Percentiles rank a stretch among this genome's conserved stretches.
Conservation (phyloP, 2,888 invertebrate species). For the Serrognathus titanus region DNA sequence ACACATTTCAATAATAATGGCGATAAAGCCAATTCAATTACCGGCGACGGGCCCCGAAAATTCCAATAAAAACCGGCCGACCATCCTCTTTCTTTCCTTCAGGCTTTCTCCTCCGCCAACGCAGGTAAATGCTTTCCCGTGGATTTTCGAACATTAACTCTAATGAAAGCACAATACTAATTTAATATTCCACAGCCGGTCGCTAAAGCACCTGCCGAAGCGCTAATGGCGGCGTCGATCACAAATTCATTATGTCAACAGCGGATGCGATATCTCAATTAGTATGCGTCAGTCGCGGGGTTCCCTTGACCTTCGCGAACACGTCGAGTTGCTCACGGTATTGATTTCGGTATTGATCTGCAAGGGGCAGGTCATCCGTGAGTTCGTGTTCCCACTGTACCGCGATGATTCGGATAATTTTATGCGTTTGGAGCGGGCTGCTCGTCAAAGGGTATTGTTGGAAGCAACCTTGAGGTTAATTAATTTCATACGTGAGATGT, state of each 20-base stretch:
- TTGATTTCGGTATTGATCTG: slow-evolving; percentile 1
- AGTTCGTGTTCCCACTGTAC: not conserved
- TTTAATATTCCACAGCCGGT: slow-evolving; percentile 20
- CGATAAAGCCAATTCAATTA: too few species aligned
- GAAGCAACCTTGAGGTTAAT: not conserved
- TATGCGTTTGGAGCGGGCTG: not conserved
- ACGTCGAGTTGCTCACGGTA: not conserved
- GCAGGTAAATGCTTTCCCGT: too few species aligned
- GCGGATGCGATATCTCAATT: slow-evolving; percentile 38
- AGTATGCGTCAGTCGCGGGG: slow-evolving; percentile 33
- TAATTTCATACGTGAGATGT: not conserved
- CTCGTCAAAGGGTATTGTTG: not conserved
- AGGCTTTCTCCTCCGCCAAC: too few species aligned
- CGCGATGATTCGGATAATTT: slow-evolving; percentile 2
- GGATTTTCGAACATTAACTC: slow-evolving; percentile 12
- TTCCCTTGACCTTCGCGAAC: slow-evolving; percentile 26
- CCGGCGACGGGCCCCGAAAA: too few species aligned
- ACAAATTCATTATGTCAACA: slow-evolving; percentile 41
- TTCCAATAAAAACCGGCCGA: too few species aligned
- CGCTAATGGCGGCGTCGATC: slow-evolving; percentile 37
- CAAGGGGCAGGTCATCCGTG: too few species aligned
- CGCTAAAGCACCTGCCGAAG: slow-evolving; percentile 33
- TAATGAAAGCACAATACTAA: slow-evolving; percentile 22
- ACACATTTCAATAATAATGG: too few species aligned
- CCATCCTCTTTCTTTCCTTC: too few species aligned